Evolutionary conservation across 2,113 vertebrate genomes (phyloP), one percentile per base, ranked within the genome.

Genomic region (Alouatta palliata): DNA sequence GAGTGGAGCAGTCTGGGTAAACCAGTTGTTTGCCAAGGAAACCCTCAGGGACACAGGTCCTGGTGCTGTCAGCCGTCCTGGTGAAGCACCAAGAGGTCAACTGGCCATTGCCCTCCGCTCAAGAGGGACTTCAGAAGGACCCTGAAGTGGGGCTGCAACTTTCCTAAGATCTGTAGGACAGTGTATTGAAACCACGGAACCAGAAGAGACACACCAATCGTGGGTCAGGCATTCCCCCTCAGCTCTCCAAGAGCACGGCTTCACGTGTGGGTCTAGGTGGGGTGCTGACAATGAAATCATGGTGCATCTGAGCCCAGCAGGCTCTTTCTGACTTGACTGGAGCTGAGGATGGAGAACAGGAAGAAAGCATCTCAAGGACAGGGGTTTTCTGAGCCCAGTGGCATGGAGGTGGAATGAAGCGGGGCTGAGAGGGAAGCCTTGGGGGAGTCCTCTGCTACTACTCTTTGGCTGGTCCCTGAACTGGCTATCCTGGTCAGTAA

Each of bases 31-130:
- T 37, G 37, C 19, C 2, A 3, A 66, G 66, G 75, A 61, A 68
- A 64, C 54, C 71, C 32, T 8, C 1, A 23, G 16, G 82, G 1
- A 13, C 54, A 19, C 75, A 68, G 52, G 83, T 6, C 2, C n/a
- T 0, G 0, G 12, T 37, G 37, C 25, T 3, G 25, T 27, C 14
- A 6, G 9, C 9, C 6, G 0, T 35, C 77, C 2, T 1, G 7
- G 12, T 0, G 6, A 66, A 17, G 6, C 49, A 47, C 35, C 49
- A 1, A 43, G 73, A 52, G n/a, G 37, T 35, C 49, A 47, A 8
- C 1, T 13, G 80, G 70, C 6, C 2, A 27, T 3, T 14, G 2
- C 16, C 37, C 30, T 66, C 32, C 4, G 19, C 58, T 49, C 81
- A 13, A 8, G 6, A 1, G 21, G n/a, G 58, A 76, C 54, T 10